Evolutionary conservation across 2,888 invertebrate species (phyloP).

Genomic region (Hanleya hanleyi): DNA sequence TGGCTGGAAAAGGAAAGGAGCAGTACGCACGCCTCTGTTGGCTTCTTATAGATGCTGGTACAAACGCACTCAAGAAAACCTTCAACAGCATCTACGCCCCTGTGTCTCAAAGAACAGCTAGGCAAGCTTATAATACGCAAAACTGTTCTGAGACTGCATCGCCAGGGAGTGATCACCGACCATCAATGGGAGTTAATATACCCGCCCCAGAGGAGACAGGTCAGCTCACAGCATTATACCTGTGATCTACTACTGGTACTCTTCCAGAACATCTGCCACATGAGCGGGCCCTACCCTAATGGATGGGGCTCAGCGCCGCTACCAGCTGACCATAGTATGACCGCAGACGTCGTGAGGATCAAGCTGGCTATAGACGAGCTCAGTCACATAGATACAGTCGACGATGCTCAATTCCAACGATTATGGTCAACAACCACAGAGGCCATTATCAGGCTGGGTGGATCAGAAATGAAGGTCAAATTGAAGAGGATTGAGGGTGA

Average conservation of each 20-base stretch:
- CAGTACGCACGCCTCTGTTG: slow-evolving; percentile 57
- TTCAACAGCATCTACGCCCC: slow-evolving; percentile 64
- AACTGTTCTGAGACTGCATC: slow-evolving; percentile 44
- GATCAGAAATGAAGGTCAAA: slow-evolving; percentile 50
- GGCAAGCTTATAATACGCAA: slow-evolving; percentile 49
- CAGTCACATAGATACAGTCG: not conserved
- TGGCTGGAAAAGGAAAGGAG: slow-evolving; percentile 29
- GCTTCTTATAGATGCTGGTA: slow-evolving; percentile 60
- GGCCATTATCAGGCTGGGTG: slow-evolving; percentile 54
- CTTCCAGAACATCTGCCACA: slow-evolving; percentile 63
- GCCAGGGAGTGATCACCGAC: slow-evolving; percentile 42
- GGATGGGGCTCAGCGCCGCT: slow-evolving; percentile 63
- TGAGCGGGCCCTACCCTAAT: slow-evolving; percentile 67
- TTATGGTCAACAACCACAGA: slow-evolving; percentile 33
- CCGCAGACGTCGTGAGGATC: slow-evolving; percentile 63
- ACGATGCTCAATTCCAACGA: not conserved
- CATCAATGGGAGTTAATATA: slow-evolving; percentile 56
- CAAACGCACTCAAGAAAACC: slow-evolving; percentile 46
- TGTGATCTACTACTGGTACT: slow-evolving; percentile 53
- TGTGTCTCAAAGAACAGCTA: slow-evolving; percentile 52
- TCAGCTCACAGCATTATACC: slow-evolving; percentile 56
- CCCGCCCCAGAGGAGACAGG: slow-evolving; percentile 48
- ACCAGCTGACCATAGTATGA: slow-evolving; percentile 55
- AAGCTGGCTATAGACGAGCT: slow-evolving; percentile 49
- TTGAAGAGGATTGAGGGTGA: slow-evolving; percentile 55